Conservation (phyloP, 92 coral and sea anemone species). For the Parazoanthus atlanticus region DNA sequence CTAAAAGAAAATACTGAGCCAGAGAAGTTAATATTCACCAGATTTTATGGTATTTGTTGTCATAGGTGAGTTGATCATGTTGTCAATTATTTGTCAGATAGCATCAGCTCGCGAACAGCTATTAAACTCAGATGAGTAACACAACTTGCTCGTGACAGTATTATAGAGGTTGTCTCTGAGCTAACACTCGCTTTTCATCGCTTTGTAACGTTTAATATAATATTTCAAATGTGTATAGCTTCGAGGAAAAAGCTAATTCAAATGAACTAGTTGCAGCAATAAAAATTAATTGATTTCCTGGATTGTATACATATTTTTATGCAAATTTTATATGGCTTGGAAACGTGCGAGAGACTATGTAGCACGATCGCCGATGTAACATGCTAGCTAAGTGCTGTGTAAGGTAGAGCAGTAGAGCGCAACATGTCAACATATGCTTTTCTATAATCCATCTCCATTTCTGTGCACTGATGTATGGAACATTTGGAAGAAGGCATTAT, state of each 20-base stretch:
- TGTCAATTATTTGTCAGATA: constrained; percentile 13
- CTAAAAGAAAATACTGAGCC: neutral
- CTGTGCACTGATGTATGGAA: constrained; percentile 23
- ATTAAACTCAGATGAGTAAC: neutral
- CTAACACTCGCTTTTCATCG: neutral
- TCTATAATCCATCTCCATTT: neutral
- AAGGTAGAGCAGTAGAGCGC: constrained; percentile 19
- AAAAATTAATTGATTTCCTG: constrained; percentile 4
- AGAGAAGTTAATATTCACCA: neutral
- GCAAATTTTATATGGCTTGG: constrained; percentile 16
- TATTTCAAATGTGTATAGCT: constrained; percentile 1
- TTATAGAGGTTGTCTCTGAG: neutral
- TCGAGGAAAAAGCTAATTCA: neutral
- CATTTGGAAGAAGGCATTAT: neutral
- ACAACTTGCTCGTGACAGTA: constrained; percentile 28
- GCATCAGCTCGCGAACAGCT: neutral
- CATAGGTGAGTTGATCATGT: neutral
- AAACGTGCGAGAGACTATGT: constrained; percentile 7
- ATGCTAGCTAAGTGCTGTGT: neutral
- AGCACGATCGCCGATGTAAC: neutral
- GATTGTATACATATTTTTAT: constrained; percentile 16
- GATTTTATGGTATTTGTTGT: neutral
- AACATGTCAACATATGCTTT: constrained; percentile 21
- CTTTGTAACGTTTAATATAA: neutral
- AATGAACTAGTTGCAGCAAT: constrained; percentile 7